Conservation (phyloP, 2,113 vertebrate species). For the Nesogale talazaci region DNA sequence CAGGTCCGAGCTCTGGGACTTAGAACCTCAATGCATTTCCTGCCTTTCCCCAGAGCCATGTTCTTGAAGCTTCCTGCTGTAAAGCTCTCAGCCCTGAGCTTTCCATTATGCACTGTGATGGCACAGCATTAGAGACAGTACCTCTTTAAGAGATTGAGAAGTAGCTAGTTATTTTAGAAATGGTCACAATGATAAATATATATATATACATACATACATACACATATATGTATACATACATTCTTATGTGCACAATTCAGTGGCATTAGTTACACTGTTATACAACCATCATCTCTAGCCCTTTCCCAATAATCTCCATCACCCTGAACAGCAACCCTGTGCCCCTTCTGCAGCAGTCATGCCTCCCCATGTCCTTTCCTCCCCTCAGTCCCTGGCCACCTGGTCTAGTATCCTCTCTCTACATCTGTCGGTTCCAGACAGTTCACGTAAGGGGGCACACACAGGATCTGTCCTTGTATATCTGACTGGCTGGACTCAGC, state of each 20-base stretch:
- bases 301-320: neutral
- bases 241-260: neutral
- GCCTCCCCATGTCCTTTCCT: neutral
- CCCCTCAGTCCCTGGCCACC: neutral
- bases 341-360: neutral
- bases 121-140: accelerated
- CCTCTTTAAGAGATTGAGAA: neutral
- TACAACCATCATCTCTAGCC: neutral
- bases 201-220: no score
- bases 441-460: neutral
- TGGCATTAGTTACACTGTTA: neutral
- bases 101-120: accelerated
- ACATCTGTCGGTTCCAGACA: neutral
- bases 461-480: neutral
- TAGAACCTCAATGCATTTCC: accelerated
- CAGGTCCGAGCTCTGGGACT: accelerated
- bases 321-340: neutral
- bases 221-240: no score
- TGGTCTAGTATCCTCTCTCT: neutral
- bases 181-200: neutral
- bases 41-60: neutral
- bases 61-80: neutral
- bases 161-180: neutral
- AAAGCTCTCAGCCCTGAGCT: neutral
- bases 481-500: neutral